Evolutionary conservation across 2,113 vertebrate genomes (phyloP).

Genomic region (Equus przewalskii): DNA sequence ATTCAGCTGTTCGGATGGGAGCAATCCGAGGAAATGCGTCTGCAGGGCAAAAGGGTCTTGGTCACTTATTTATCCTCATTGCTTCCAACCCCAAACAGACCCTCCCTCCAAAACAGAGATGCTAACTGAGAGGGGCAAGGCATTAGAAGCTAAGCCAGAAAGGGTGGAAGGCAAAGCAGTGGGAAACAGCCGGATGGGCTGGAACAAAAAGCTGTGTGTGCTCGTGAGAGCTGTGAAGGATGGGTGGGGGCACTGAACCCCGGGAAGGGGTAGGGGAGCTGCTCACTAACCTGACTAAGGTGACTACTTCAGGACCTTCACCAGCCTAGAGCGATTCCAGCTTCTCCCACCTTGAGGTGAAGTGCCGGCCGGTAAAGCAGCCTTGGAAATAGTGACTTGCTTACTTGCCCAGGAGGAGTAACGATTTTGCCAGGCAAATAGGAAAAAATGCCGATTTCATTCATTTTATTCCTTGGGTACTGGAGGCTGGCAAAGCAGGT

Average conservation of each 20-base stretch:
- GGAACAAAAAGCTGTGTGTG: conserved; percentile 74
- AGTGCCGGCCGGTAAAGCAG: conserved; percentile 78
- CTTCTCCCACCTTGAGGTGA: conserved; percentile 84
- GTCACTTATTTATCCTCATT: not conserved
- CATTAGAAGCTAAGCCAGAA: conserved; percentile 80
- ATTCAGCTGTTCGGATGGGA: conserved; percentile 87
- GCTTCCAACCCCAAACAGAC: not conserved
- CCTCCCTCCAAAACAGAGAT: conserved; percentile 63
- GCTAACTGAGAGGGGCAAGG: conserved; percentile 80
- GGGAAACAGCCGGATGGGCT: conserved; percentile 71
- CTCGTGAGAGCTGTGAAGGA: conserved; percentile 78
- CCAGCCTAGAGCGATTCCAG: conserved; percentile 82
- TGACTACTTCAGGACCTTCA: conserved; percentile 73
- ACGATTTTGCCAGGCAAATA: conserved; percentile 81
- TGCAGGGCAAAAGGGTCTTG: conserved; percentile 72
- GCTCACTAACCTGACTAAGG: conserved; percentile 78
- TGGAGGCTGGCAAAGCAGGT: conserved; percentile 77
- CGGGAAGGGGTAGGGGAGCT: conserved; percentile 4
- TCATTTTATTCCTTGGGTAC: conserved; percentile 78
- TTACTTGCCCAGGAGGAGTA: conserved; percentile 82
- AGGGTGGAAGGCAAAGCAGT: conserved; percentile 71
- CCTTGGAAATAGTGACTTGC: conserved; percentile 84
- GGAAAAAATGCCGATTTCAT: conserved; percentile 76
- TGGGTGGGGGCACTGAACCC: conserved; percentile 42
- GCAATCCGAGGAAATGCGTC: conserved; percentile 93